These are phyloP conservation scores for Chamaea fasciata DNA, from an alignment of 2,113 vertebrate genomes.

Conservation along the genomic window DNA sequence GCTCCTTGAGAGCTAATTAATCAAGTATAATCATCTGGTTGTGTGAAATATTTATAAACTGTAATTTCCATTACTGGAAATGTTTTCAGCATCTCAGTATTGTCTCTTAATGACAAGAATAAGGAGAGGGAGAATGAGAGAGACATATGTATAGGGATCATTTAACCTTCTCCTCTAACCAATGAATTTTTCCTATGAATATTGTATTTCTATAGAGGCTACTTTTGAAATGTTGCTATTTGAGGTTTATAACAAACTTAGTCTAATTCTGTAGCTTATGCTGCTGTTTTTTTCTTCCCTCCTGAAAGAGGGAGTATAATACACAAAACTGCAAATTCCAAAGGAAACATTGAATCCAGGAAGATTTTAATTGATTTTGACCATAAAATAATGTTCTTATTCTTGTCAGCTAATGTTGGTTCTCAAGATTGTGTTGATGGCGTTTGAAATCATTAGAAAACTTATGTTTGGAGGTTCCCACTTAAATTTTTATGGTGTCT, in stretches of 20 bases:
- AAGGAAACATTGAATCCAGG: not conserved
- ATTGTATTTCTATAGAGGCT: not conserved
- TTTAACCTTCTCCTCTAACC: not conserved
- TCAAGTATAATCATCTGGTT: constrained; percentile 29
- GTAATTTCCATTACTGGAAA: constrained; percentile 15
- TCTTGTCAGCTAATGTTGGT: not conserved
- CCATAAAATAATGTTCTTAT: not conserved
- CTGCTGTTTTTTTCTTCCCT: not conserved
- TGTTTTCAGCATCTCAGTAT: not conserved
- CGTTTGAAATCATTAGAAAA: not conserved
- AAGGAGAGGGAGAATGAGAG: not conserved
- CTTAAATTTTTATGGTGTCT: not conserved
- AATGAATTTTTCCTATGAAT: not conserved
- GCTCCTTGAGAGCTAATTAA: constrained; percentile 49
- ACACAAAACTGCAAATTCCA: not conserved
- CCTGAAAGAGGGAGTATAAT: not conserved
- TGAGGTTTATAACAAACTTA: not conserved
- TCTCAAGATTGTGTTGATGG: not conserved
- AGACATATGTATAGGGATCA: not conserved
- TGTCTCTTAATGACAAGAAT: not conserved
- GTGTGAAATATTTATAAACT: constrained; percentile 48
- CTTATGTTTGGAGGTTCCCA: not conserved
- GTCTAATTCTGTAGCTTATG: not conserved
- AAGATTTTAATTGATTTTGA: not conserved
- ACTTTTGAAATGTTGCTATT: not conserved